These are phyloP conservation scores for Protodeltote pygarga DNA, from an alignment of 2,888 invertebrate genomes.

Conservation along the genomic window DNA sequence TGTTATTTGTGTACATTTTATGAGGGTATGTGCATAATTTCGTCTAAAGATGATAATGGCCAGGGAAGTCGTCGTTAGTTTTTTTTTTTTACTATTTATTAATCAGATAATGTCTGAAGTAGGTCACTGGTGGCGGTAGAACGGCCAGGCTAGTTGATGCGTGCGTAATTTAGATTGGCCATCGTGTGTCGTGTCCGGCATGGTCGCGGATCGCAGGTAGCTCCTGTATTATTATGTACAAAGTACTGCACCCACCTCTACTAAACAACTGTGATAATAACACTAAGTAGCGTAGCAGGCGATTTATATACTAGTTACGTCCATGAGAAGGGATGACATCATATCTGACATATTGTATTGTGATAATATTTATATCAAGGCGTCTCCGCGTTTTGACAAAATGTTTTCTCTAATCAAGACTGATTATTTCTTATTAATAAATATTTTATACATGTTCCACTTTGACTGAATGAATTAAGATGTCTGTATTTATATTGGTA, in stretches of 20 bases:
- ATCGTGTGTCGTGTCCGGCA: constrained; percentile 70
- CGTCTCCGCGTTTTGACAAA: constrained; percentile 78
- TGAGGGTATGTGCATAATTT: constrained; percentile 79
- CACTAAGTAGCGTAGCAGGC: constrained; percentile 88
- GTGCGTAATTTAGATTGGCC: constrained; percentile 70
- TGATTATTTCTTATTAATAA: constrained; percentile 87
- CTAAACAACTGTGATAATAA: constrained; percentile 88
- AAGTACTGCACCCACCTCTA: constrained; percentile 88
- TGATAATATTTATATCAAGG: constrained; percentile 79
- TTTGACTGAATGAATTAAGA: constrained; percentile 86
- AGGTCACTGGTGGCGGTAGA: constrained; percentile 56
- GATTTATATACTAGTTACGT: constrained; percentile 87
- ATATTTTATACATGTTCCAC: constrained; percentile 86
- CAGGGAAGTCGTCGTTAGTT: constrained; percentile 58
- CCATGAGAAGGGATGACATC: constrained; percentile 87
- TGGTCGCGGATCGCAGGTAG: constrained; percentile 78
- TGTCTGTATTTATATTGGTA: constrained; percentile 84
- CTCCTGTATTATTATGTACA: constrained; percentile 85
- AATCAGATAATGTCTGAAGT: constrained; percentile 60
- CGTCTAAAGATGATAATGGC: constrained; percentile 81
- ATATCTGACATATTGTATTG: constrained; percentile 88
- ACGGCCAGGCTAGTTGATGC: constrained; percentile 68
- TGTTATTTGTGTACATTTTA: constrained; percentile 84
- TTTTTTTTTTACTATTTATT: constrained; percentile 60
- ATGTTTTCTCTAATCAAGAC: constrained; percentile 87